Evolutionary conservation across 35 echinoderm and acorn worm genomes (phyloP).

Genomic region (Stichopus chloronotus): DNA sequence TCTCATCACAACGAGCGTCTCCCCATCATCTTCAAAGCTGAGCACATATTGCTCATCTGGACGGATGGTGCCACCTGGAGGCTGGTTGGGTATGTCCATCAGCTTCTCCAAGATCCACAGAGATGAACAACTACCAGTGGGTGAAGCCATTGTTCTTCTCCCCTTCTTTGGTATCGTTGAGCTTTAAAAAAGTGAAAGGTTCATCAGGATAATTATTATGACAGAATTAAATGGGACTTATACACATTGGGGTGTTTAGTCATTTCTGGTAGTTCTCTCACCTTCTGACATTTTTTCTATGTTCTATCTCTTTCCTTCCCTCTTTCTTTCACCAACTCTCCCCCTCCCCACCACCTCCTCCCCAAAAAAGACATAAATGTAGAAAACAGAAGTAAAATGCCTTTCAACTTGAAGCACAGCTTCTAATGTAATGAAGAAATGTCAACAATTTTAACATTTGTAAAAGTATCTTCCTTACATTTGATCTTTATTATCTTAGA

Average conservation of each 20-base stretch:
- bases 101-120: slow-evolving; percentile 62
- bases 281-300: neutral
- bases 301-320: neutral
- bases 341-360: neutral
- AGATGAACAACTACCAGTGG: slow-evolving; percentile 54
- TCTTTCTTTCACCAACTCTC: too few species aligned
- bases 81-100: slow-evolving; percentile 61
- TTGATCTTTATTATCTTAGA: too few species aligned
- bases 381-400: too few species aligned
- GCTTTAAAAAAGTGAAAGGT: neutral
- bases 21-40: slow-evolving; percentile 50
- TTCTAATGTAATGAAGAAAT: too few species aligned
- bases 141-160: slow-evolving; percentile 39
- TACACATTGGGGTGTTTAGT: too few species aligned
- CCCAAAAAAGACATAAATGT: too few species aligned
- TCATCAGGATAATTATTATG: too few species aligned
- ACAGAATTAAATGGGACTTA: too few species aligned
- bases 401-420: too few species aligned
- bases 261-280: too few species aligned
- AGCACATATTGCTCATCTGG: slow-evolving; percentile 48
- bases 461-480: too few species aligned
- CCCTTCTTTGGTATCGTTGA: neutral
- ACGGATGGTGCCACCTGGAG: slow-evolving; percentile 40
- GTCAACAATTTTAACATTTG: too few species aligned
- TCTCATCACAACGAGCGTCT: slow-evolving; percentile 39